Percentiles rank a stretch among this genome's conserved stretches.
phyloP scores from a whole-genome alignment of 2,797 vertebrate species.

The Pipistrellus kuhlii region DNA sequence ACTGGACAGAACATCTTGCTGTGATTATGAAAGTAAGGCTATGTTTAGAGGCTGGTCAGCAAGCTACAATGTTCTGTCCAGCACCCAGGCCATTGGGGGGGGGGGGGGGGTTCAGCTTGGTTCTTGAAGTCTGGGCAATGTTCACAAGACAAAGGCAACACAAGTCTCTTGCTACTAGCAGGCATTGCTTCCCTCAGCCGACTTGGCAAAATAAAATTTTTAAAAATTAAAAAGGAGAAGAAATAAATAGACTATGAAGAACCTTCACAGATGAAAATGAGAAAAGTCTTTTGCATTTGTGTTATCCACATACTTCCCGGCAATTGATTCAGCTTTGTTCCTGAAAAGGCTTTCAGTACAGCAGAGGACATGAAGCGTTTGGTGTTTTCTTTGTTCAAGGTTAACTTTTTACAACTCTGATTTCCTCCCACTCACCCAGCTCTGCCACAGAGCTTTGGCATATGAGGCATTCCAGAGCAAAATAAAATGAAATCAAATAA shows the following conservation, averaged over 20 bases:
- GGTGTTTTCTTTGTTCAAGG: conserved; percentile 64
- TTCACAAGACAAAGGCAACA: background rate
- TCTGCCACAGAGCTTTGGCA: conserved; percentile 58
- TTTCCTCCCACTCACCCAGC: background rate
- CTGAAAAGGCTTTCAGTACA: conserved; percentile 37
- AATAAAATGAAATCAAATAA: conserved; percentile 74
- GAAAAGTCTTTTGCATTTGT: background rate
- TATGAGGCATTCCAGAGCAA: conserved; percentile 69
- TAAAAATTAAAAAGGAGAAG: no score
- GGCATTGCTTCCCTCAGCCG: background rate
- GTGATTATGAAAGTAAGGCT: conserved; percentile 70
- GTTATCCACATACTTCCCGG: conserved; percentile 11
- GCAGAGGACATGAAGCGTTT: conserved; percentile 27
- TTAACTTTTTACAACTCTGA: conserved; percentile 70
- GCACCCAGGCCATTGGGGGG: background rate
- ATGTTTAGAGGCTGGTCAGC: conserved; percentile 75
- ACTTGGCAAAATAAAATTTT: background rate
- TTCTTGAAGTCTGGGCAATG: background rate
- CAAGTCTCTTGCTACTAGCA: background rate
- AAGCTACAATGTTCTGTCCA: conserved; percentile 70
- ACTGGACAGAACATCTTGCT: conserved; percentile 61
- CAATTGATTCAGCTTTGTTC: background rate
- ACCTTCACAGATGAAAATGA: background rate
- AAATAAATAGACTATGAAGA: conserved; percentile 25
- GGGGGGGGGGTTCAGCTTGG: background rate